phyloP scores from a whole-genome alignment of 1,140 invertebrate genomes.

The Penaeus vannamei region DNA sequence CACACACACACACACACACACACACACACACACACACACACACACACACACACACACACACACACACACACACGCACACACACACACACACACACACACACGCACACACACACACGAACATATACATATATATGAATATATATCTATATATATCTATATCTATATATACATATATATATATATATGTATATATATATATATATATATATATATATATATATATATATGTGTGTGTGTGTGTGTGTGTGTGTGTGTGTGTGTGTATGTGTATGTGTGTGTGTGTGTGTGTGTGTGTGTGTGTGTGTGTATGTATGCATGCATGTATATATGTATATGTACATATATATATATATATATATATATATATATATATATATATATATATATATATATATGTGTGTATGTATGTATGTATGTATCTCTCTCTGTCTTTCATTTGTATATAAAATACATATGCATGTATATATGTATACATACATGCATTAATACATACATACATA shows the following conservation, averaged over 20 bases:
- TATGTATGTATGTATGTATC: slow-evolving; percentile 32
- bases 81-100: too few species aligned
- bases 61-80: too few species aligned
- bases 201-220: not conserved
- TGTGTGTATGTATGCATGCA: not conserved
- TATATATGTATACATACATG: not conserved
- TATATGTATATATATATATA: not conserved
- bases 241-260: slow-evolving; percentile 23
- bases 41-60: not conserved
- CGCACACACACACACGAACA: too few species aligned
- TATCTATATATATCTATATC: not conserved
- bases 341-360: slow-evolving; percentile 69
- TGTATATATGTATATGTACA: not conserved
- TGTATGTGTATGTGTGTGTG: not conserved
- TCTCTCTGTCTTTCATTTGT: not conserved
- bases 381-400: slow-evolving; percentile 21
- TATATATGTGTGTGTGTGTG: slow-evolving; percentile 4
- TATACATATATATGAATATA: not conserved
- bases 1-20: slow-evolving; percentile 23
- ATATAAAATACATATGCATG: slow-evolving; percentile 18
- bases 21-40: not conserved
- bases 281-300: not conserved
- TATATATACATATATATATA: too few species aligned
- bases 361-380: not conserved
- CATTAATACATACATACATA: not conserved